Evolutionary conservation across 2,797 vertebrate species (phyloP), one percentile per base, ranked within the genome.

Genomic region (Gallinago stenura): DNA sequence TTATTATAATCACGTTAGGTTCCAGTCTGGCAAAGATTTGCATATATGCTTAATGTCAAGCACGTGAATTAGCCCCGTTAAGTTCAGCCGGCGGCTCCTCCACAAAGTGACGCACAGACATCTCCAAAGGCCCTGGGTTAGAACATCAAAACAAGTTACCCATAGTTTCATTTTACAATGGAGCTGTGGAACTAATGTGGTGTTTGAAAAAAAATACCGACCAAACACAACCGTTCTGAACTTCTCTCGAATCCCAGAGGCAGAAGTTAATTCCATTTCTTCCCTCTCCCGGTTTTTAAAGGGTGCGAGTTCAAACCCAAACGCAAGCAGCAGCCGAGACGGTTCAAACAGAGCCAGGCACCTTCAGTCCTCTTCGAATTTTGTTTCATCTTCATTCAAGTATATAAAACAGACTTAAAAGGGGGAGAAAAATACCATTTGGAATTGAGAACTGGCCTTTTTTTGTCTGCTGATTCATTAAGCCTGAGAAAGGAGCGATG

Each of bases 191-290:
- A 95, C 87, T 94, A 93, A 96, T 69, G 70, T 88, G 81, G 91
- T 94, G 73, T 66, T 95, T 75, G 86, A 89, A 93, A 96, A 96
- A 83, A 94, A 95, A 60, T 37, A 26, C 12, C 30, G 15, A 56
- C 25, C 26, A 6, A 25, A 60, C 35, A 39, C 26, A 39, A 37
- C 35, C 94, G 53, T 95, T 92, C 91, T 80, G 77, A 94, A 87
- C 65, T 83, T 93, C 53, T 80, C 90, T 95, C 73, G 79, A 48
- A 82, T 96, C 88, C 94, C 94, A 95, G 86, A 93, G 70, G 93
- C 83, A 65, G 68, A 76, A 77, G 87, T 96, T 95, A 83, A 95
- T 96, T 96, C 77, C 16, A 69, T 96, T 96, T 95, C 76, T 97
- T 95, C 17, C 21, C 91, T 87, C 90, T 81, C 79, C 80, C 45